Evolutionary conservation across 2,888 invertebrate genomes (phyloP).

Genomic region (Drosophila prostipennis): DNA sequence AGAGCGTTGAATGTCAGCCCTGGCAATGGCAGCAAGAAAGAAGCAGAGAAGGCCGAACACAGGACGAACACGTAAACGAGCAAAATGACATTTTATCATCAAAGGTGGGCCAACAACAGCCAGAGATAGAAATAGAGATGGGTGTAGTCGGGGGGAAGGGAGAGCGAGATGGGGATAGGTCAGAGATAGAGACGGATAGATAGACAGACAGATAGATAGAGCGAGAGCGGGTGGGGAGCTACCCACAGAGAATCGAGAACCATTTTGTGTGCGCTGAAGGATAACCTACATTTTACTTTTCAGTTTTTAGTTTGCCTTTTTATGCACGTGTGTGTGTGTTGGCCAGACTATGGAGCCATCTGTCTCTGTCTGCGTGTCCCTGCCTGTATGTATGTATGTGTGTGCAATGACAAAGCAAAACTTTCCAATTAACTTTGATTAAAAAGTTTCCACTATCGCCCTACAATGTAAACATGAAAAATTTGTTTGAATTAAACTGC

Average conservation of each 20-base stretch:
- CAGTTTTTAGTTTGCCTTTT: slow-evolving; percentile 72
- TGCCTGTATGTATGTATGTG: slow-evolving; percentile 46
- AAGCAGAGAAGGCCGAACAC: slow-evolving; percentile 35
- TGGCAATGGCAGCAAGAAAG: slow-evolving; percentile 67
- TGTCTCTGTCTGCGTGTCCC: slow-evolving; percentile 34
- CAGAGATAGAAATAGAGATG: slow-evolving; percentile 30
- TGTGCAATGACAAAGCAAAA: slow-evolving; percentile 78
- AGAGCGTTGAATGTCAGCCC: slow-evolving; percentile 77
- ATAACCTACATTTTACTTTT: slow-evolving; percentile 79
- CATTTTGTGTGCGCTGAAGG: slow-evolving; percentile 78
- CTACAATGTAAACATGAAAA: slow-evolving; percentile 79
- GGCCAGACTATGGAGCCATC: slow-evolving; percentile 42
- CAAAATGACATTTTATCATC: slow-evolving; percentile 81
- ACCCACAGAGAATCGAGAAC: slow-evolving; percentile 47
- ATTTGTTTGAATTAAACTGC: slow-evolving; percentile 74
- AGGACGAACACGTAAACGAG: slow-evolving; percentile 69
- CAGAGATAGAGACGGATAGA: slow-evolving; percentile 11
- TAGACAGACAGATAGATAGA: neutral
- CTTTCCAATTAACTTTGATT: slow-evolving; percentile 80
- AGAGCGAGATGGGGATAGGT: slow-evolving; percentile 9
- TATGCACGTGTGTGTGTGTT: slow-evolving; percentile 48
- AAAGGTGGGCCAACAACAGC: slow-evolving; percentile 72
- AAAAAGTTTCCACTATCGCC: slow-evolving; percentile 78
- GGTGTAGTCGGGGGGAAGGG: neutral
- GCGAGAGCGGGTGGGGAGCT: slow-evolving; percentile 20